Evolutionary conservation across 2,888 invertebrate species (phyloP).

Genomic region (Silvanus unidentatus): DNA sequence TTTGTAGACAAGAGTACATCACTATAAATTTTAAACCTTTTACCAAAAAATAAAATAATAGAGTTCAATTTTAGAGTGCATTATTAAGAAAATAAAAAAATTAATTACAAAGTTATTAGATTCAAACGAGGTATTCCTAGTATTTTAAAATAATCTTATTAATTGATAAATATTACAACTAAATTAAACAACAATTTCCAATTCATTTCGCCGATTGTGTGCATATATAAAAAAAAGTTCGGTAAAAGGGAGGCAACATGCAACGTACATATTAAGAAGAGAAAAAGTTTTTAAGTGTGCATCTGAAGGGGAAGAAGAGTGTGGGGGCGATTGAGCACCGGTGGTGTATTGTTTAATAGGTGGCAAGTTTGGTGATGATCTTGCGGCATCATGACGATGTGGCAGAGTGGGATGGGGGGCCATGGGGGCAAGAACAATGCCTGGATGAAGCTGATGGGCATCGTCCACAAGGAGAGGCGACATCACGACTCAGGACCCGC

Average conservation of each 20-base stretch:
- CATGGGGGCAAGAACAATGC: slow-evolving; percentile 71
- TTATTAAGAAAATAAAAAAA: slow-evolving; percentile 2
- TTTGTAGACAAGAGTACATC: slow-evolving; percentile 22
- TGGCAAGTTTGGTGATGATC: slow-evolving; percentile 32
- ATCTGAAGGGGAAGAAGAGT: neutral
- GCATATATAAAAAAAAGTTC: neutral
- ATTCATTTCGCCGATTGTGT: too few relatives aligned
- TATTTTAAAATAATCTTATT: too few relatives aligned
- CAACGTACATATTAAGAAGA: neutral
- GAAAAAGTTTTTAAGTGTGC: neutral
- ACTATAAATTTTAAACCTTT: slow-evolving; percentile 16
- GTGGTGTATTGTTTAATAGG: slow-evolving; percentile 16
- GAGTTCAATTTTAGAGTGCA: slow-evolving; percentile 16
- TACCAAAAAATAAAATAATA: slow-evolving; percentile 14
- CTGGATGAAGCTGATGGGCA: slow-evolving; percentile 79
- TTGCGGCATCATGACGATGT: slow-evolving; percentile 59
- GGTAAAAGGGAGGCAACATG: neutral
- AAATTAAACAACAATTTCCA: neutral
- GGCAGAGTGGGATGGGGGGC: slow-evolving; percentile 72
- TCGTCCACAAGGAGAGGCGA: slow-evolving; percentile 69
- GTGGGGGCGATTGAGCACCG: slow-evolving; percentile 10
- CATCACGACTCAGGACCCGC: slow-evolving; percentile 58
- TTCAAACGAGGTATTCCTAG: too few relatives aligned
- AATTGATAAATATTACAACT: neutral
- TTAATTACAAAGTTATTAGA: slow-evolving; percentile 9